Base-by-base conservation (phyloP, 2,797 vertebrate species). In the Holocentrus rufus region DNA sequence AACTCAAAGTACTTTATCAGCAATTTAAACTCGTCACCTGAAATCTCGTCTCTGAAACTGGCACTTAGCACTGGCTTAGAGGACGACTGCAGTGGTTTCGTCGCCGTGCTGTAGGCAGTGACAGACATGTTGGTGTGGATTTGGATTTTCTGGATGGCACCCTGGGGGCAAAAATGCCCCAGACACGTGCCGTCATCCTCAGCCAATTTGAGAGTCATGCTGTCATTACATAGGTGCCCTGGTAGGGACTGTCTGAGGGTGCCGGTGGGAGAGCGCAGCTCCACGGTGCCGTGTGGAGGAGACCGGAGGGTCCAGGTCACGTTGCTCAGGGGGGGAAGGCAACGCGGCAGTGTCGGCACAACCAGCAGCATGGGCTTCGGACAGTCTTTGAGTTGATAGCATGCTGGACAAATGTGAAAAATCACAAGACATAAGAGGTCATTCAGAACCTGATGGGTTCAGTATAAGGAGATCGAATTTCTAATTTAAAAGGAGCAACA, bases 131-230 rank as follows among this genome's bases (percentile, higher is more conserved):
- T 96, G 79, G 90, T 91, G 67, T 92, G 94, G 87, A 97, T 88
- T 76, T 95, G 95, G 82, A 98, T 79, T 80, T 93, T 94, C 78
- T 94, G 82, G 47, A 97, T 94, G 65, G 91, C 60, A 65, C 96
- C 96, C n/a, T 91, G 90, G 0, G 92, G 83, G 66, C 97, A 98
- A 89, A 96, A 98, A 2, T 77, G 59, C 23, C 97, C 97, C 0
- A 97, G 52, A 1, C 80, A 52, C 0, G 92, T 52, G 17, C 82
- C 74, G 0, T 90, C 75, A 0, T 79, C 88, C 60, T 94, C 87
- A 0, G 82, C 79, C 31, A 91, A 57, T 0, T 78, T 71, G n/a
- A 96, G 89, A 3, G 92, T 82, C 82, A 94, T 76, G 31, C 82
- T 88, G 1, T 84, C 81, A 14, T 92, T 93, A 89, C 96, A 98